Conservation (phyloP, 2,888 invertebrate species). For the Lamproptera curius region DNA sequence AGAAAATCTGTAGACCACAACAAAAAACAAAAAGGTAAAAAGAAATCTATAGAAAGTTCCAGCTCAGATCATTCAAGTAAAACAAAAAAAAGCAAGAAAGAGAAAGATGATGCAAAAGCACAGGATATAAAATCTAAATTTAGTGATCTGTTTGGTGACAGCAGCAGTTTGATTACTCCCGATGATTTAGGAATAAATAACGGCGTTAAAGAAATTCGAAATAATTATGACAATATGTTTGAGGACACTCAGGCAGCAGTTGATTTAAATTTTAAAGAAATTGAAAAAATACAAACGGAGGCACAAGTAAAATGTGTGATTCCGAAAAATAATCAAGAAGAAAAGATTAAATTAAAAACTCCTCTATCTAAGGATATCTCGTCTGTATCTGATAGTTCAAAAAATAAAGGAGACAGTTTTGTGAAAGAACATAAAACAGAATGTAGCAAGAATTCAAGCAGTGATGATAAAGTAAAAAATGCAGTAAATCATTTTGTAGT, state of each 20-base stretch:
- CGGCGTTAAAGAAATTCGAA: slow-evolving; percentile 22
- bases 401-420: no score
- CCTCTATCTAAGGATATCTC: not conserved
- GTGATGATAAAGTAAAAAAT: not conserved
- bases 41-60: slow-evolving; percentile 30
- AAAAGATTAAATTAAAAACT: not conserved
- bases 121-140: slow-evolving; percentile 40
- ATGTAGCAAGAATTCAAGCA: slow-evolving; percentile 1
- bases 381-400: not conserved
- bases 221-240: slow-evolving; percentile 42
- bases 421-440: slow-evolving; percentile 3
- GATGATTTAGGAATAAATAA: slow-evolving; percentile 55
- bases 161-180: slow-evolving; percentile 62
- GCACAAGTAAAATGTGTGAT: no score
- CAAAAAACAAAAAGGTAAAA: slow-evolving; percentile 39
- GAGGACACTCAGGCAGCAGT: slow-evolving; percentile 59
- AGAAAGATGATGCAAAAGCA: slow-evolving; percentile 24
- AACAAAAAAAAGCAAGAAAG: slow-evolving; percentile 25
- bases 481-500: not conserved
- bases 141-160: slow-evolving; percentile 62
- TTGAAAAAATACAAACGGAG: slow-evolving; percentile 16
- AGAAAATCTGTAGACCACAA: slow-evolving; percentile 20
- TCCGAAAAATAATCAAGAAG: slow-evolving; percentile 19
- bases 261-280: slow-evolving; percentile 34
- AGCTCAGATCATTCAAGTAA: slow-evolving; percentile 33